Conservation (phyloP, 30 jellyfish, hydroid and myxozoan genomes). For the Aurelia sp. region DNA sequence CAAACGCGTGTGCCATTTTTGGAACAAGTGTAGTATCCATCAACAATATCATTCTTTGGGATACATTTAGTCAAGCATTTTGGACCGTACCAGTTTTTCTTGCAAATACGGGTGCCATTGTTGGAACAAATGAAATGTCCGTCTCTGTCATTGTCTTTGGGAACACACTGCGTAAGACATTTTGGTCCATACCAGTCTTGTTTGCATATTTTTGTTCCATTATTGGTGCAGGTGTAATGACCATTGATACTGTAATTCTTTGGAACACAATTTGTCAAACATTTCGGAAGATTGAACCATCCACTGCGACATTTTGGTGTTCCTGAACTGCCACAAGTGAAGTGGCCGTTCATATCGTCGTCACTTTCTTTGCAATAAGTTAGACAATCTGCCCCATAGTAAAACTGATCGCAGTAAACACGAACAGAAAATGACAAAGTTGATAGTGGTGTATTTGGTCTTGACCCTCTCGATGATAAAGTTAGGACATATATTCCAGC, state of each 20-base stretch:
- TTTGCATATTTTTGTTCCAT: conserved; percentile 45
- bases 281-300: conserved; percentile 41
- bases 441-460: conserved; percentile 20
- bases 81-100: conserved; percentile 1
- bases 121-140: conserved; percentile 24
- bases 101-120: conserved; percentile 3
- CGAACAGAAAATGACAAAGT: neutral
- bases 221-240: conserved; percentile 39
- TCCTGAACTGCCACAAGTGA: conserved; percentile 38
- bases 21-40: neutral
- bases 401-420: conserved; percentile 9
- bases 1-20: neutral
- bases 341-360: conserved; percentile 63
- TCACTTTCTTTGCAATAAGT: conserved; percentile 43
- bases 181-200: conserved; percentile 42
- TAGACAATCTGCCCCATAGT: conserved; percentile 42
- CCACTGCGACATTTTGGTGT: conserved; percentile 18
- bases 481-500: neutral
- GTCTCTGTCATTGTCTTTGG: neutral
- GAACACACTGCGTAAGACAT: conserved; percentile 11
- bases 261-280: conserved; percentile 29
- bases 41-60: too few species aligned
- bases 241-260: conserved; percentile 35
- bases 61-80: too few species aligned
- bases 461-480: conserved; percentile 2